These are phyloP conservation scores for Melanostoma scalare DNA, from an alignment of 2,888 invertebrate species.

Conservation along the genomic window DNA sequence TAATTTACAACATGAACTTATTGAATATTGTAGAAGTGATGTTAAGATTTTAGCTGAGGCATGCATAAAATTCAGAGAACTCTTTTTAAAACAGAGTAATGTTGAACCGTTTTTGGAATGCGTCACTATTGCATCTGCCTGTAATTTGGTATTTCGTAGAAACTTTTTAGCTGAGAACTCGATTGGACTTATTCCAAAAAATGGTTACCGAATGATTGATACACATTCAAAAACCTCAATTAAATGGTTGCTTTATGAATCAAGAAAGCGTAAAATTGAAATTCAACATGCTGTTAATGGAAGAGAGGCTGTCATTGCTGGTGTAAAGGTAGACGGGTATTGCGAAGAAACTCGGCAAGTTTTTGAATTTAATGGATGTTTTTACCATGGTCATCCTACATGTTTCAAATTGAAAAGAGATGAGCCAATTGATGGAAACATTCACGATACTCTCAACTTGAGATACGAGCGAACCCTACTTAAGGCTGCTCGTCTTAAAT, in stretches of 20 bases:
- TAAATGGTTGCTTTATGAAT: too few species aligned
- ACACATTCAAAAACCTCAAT: too few species aligned
- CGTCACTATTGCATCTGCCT: constrained; percentile 1
- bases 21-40: neutral
- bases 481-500: neutral
- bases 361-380: neutral
- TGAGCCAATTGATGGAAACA: neutral
- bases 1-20: too few species aligned
- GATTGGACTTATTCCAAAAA: too few species aligned
- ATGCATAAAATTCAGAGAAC: constrained; percentile 4
- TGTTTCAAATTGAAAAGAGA: neutral
- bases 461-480: neutral
- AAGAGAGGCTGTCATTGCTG: neutral
- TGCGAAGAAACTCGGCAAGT: neutral
- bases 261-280: too few species aligned
- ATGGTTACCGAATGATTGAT: too few species aligned
- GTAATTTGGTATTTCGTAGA: neutral
- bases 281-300: too few species aligned
- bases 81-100: neutral
- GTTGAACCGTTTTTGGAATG: constrained; percentile 5
- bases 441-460: neutral
- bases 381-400: neutral
- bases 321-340: constrained; percentile 5
- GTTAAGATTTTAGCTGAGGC: neutral
- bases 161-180: neutral